Base-by-base conservation (phyloP, 2,888 invertebrate species). In the Arge pagana region DNA sequence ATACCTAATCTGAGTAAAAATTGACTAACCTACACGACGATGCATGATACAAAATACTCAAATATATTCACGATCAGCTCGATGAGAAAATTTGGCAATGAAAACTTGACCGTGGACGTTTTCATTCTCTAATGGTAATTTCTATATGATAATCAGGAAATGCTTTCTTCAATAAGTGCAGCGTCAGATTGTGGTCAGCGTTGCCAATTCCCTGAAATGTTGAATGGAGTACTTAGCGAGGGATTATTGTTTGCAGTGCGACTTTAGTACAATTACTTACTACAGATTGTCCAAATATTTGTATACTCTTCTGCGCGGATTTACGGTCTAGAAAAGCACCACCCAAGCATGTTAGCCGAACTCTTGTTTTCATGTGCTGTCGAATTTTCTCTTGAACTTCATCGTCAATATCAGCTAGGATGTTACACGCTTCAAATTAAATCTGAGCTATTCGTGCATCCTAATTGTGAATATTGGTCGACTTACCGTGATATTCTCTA, bases 201-300 rank as follows among this genome's bases (percentile, higher is more conserved):
- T 87, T 88, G 1, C 96, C 96, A 71, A 85, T 96, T 1, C 92
- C 90, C 83, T 91, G 81, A 11, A 78, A 79, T 52, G 41, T 37
- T 52, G 54, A 55, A 31, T 36, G 40, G 37, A 52, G 31, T 16
- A 39, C 48, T 41, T n/a, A 49, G 23, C 26, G n/a, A 4, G 15
- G 18, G 31, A 11, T 31, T 18, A 31, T 30, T 19, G 42, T 19
- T 31, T 23, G 7, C 13, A n/a, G n/a, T 21, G 24, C 16, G 39
- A 39, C 19, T 23, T n/a, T 11, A 16, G 18, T 13, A 10, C 3
- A 11, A 39, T 3, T 8, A 61, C 55, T 62, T 68, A 84, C 91
- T 83, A 88, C 87, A 4, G 97, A 97, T 74, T 96, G 95, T 18
- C 97, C 97, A 77, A 92, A 97, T 55, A 98, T 90, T 68, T 89